Evolutionary conservation across 23 tunicate genomes (phyloP).

Genomic region (Clavelina lepadiformis): DNA sequence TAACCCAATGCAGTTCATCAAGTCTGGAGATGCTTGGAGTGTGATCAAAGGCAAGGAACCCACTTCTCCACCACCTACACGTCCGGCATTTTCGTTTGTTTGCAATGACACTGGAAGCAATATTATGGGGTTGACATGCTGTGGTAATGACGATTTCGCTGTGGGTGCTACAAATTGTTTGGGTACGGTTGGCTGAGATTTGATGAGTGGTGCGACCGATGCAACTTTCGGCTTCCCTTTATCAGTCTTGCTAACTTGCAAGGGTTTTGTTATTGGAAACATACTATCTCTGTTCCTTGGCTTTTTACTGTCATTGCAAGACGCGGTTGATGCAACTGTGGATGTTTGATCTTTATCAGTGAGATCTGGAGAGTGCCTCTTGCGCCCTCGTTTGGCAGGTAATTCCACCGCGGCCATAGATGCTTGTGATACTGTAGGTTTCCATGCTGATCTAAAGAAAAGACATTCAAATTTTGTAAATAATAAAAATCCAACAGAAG

Average conservation of each 20-base stretch:
- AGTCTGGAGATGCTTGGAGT: conserved; percentile 44
- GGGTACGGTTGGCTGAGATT: conserved; percentile 14
- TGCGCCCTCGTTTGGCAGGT: conserved; percentile 17
- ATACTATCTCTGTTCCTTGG: background rate
- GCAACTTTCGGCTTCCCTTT: conserved; percentile 40
- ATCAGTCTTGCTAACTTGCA: background rate
- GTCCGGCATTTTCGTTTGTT: conserved; percentile 6
- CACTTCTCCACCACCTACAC: background rate
- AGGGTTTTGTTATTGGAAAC: conserved; percentile 33
- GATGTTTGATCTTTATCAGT: background rate
- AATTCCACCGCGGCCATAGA: too few species aligned
- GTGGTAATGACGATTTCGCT: background rate
- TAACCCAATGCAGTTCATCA: conserved; percentile 29
- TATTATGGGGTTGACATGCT: conserved; percentile 36
- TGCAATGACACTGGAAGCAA: conserved; percentile 70
- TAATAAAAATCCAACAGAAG: too few species aligned
- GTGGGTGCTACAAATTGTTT: background rate
- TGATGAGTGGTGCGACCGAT: conserved; percentile 68
- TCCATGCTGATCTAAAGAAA: too few species aligned
- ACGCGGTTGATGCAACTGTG: background rate
- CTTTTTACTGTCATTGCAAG: conserved; percentile 2
- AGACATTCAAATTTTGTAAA: too few species aligned
- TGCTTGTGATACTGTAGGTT: too few species aligned
- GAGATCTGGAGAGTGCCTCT: background rate
- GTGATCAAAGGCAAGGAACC: conserved; percentile 45